phyloP scores from a whole-genome alignment of 2,113 vertebrate species.

The Erinaceus europaeus region DNA sequence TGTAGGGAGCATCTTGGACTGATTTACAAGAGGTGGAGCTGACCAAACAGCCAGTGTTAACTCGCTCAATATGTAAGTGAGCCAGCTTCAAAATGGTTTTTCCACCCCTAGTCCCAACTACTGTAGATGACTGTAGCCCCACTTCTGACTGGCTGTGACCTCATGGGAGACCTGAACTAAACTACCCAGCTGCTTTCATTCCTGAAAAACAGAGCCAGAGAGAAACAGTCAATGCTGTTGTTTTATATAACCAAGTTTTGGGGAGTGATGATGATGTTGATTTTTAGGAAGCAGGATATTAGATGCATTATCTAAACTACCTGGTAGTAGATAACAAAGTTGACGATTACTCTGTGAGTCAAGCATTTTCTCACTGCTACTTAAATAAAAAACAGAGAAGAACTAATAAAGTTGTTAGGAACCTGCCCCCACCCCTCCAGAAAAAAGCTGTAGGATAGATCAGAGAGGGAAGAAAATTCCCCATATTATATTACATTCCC shows the following conservation, averaged over 20 bases:
- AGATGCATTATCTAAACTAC: background rate
- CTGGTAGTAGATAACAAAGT: background rate
- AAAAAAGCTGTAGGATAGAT: too few relatives aligned
- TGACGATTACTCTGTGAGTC: background rate
- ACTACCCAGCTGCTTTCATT: background rate
- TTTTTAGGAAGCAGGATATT: background rate
- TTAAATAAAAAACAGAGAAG: background rate
- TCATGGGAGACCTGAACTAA: background rate
- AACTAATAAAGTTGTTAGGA: background rate
- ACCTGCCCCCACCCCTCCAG: too few relatives aligned
- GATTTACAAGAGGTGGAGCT: background rate
- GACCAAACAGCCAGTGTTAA: background rate
- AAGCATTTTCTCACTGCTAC: background rate
- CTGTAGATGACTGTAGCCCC: background rate
- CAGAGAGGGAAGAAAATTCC: background rate
- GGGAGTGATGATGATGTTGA: too few relatives aligned
- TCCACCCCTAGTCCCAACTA: background rate
- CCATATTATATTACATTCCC: background rate
- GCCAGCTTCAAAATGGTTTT: background rate
- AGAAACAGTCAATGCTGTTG: background rate
- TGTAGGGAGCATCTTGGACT: background rate
- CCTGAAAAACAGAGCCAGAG: background rate
- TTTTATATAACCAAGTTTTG: background rate
- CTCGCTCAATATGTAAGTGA: background rate
- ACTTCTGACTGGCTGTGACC: background rate